A percentile compares a stretch with the other conserved stretches of the same genome.
These are phyloP conservation scores for Cryptoblepharus egeriae DNA, from an alignment of 2,797 vertebrate species.

Conservation along the genomic window DNA sequence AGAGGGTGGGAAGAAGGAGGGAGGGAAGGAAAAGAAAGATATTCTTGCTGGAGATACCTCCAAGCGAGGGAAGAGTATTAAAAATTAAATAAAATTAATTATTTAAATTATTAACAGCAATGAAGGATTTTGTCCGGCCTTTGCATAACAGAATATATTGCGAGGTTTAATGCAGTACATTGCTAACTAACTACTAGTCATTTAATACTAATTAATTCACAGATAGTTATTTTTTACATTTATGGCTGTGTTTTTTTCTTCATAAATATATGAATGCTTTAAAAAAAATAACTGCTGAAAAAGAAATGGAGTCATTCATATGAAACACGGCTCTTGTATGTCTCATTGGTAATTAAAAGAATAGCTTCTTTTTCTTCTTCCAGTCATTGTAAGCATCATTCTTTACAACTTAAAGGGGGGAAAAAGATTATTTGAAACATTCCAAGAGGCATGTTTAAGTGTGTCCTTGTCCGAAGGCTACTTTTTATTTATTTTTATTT, in stretches of 20 bases:
- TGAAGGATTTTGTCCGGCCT: slow-evolving; percentile 62
- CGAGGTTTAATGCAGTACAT: slow-evolving; percentile 56
- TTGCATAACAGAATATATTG: slow-evolving; percentile 50
- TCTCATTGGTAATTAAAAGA: slow-evolving; percentile 66
- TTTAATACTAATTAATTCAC: slow-evolving; percentile 73
- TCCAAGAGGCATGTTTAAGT: background rate
- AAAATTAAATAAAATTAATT: slow-evolving; percentile 75
- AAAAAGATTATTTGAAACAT: background rate
- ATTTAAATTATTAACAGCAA: slow-evolving; percentile 75
- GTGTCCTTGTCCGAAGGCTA: no score
- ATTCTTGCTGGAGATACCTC: slow-evolving; percentile 29
- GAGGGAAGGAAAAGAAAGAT: background rate
- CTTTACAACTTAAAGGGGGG: background rate
- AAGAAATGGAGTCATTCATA: slow-evolving; percentile 21
- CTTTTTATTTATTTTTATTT: no score
- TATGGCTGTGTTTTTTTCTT: slow-evolving; percentile 50
- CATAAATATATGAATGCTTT: slow-evolving; percentile 70
- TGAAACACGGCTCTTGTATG: slow-evolving; percentile 55
- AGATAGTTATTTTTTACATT: slow-evolving; percentile 51
- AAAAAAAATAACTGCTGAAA: slow-evolving; percentile 59
- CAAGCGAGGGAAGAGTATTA: slow-evolving; percentile 53
- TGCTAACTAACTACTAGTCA: slow-evolving; percentile 60
- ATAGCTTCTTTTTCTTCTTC: background rate
- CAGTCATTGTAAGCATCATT: background rate
- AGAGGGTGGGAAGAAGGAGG: slow-evolving; percentile 32